Conservation (phyloP, 2,113 vertebrate genomes). For the Hydrochoerus hydrochaeris region DNA sequence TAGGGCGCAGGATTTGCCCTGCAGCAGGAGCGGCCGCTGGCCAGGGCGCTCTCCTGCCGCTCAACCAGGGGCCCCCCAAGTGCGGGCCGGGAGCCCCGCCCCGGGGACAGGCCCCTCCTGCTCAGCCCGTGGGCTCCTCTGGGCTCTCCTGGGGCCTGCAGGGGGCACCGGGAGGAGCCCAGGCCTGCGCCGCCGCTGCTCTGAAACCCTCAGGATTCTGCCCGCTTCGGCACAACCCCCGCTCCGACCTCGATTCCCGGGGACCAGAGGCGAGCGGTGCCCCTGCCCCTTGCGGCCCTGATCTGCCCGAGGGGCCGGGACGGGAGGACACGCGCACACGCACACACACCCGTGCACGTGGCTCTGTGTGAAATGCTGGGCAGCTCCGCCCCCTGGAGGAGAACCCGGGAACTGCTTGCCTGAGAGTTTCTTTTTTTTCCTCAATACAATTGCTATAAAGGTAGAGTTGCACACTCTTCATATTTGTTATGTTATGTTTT, state of each 20-base stretch:
- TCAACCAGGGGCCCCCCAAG: neutral
- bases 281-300: too few species aligned
- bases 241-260: neutral
- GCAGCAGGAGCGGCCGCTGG: neutral
- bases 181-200: neutral
- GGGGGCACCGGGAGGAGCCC: neutral
- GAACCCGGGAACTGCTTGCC: neutral
- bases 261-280: neutral
- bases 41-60: neutral
- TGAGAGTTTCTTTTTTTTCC: neutral
- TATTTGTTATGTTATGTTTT: neutral
- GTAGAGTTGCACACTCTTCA: neutral
- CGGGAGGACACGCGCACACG: too few species aligned
- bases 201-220: neutral
- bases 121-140: neutral
- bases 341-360: neutral
- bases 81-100: neutral
- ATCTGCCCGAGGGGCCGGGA: neutral
- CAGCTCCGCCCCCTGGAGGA: conserved; percentile 63
- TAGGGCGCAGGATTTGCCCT: neutral
- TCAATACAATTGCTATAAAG: neutral
- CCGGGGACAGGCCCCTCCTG: too few species aligned
- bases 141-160: neutral
- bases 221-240: neutral
- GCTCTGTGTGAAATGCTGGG: neutral